Evolutionary conservation across 2,113 vertebrate genomes (phyloP), one percentile per base, ranked within the genome.

Genomic region (Misgurnus anguillicaudatus): DNA sequence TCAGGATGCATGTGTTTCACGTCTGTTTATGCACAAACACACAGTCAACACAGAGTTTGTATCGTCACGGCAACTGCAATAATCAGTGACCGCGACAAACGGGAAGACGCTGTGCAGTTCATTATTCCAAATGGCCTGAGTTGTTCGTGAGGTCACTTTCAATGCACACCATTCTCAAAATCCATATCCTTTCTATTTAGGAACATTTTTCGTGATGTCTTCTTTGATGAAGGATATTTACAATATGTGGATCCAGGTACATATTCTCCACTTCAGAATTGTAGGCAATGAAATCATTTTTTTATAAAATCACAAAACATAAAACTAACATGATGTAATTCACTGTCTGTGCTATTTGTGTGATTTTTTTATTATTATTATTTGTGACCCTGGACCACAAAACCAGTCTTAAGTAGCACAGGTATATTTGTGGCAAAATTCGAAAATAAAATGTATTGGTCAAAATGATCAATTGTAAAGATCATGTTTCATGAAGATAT

Each of bases 51-150:
- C 53, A 64, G n/a, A 80, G 57, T 69, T 75, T 62, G 42, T 81
- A 53, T 13, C 47, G 63, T 71, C 82, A 77, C 14, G 21, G 82
- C 11, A 13, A 53, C 72, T 77, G 36, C 51, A 45, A 64, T 76
- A 42, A 41, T 36, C 67, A 83, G 72, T 73, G 38, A 69, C 69
- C 85, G 82, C 73, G 58, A 79, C 61, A 75, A 89, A 87, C 89
- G 87, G 90, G 89, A 92, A 92, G 90, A 92, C 87, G 77, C 86
- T 80, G 81, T 81, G 89, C 85, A 64, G 77, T 83, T 84, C 86
- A 79, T 31, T 85, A 88, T 88, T 90, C 90, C 89, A 91, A 90
- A 89, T 87, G 88, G 87, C 86, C 89, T 86, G 79, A 87, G 83
- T 80, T 74, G 78, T 84, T 81, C 70, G 47, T 14, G 38, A 80